phyloP scores from a whole-genome alignment of 2,888 invertebrate species.

The Eupithecia vulgata region DNA sequence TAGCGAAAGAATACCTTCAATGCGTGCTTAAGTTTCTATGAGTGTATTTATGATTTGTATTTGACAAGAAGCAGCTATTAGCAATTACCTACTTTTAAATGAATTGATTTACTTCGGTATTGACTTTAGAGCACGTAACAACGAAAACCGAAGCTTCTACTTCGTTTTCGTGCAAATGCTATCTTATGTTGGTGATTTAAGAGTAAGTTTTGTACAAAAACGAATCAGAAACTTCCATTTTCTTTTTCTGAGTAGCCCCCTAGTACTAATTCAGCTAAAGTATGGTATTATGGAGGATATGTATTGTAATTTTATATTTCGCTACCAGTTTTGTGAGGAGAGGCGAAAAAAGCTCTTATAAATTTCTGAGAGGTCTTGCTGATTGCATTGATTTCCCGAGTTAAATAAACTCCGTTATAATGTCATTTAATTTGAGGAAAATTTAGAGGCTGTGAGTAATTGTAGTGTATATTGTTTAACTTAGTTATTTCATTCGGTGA shows the following conservation, averaged over 20 bases:
- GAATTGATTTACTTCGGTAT: neutral
- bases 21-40: neutral
- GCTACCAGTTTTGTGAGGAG: neutral
- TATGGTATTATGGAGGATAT: neutral
- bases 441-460: neutral
- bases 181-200: neutral
- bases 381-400: neutral
- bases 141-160: neutral
- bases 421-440: neutral
- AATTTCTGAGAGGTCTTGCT: neutral
- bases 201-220: neutral
- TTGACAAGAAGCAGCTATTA: neutral
- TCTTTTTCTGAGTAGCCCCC: neutral
- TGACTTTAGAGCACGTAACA: neutral
- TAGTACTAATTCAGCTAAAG: neutral
- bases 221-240: neutral
- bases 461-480: neutral
- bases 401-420: neutral
- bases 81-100: neutral
- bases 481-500: neutral
- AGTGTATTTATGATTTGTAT: neutral
- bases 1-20: neutral
- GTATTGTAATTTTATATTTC: neutral
- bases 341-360: neutral
- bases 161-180: neutral